phyloP scores from a whole-genome alignment of 2,113 vertebrate species.

The Motacilla tschutschensis region DNA sequence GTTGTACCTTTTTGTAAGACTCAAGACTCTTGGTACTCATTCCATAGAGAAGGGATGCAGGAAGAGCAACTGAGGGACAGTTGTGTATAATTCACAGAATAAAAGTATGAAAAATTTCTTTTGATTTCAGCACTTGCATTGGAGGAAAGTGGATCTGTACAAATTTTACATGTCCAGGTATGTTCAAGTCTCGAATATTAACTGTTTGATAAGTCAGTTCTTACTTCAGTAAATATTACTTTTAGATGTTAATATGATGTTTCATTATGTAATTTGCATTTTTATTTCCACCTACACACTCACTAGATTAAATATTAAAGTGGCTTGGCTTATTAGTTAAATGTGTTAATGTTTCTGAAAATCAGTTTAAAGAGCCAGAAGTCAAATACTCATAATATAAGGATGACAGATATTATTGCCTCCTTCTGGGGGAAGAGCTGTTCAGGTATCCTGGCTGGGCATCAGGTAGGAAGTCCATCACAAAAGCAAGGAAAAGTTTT shows the following conservation, averaged over 20 bases:
- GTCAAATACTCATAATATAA: neutral
- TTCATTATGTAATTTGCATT: neutral
- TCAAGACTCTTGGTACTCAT: neutral
- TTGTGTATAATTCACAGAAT: neutral
- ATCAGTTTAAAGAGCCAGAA: neutral
- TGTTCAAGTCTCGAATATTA: neutral
- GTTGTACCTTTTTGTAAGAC: neutral
- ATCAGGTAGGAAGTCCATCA: neutral
- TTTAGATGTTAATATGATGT: neutral
- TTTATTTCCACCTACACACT: neutral
- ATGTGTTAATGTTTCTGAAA: neutral
- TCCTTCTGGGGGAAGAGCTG: neutral
- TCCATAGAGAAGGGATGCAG: neutral
- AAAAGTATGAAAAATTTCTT: neutral
- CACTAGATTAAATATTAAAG: neutral
- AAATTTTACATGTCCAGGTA: conserved; percentile 88
- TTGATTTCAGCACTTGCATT: conserved; percentile 84
- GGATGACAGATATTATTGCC: neutral
- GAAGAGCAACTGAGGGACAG: neutral
- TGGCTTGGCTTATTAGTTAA: neutral
- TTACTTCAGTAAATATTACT: neutral
- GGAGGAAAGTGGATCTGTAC: conserved; percentile 92
- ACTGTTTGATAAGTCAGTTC: neutral
- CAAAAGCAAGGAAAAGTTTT: neutral
- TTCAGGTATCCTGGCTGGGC: neutral